Evolutionary conservation across 1,140 invertebrate genomes (phyloP).

Genomic region (Wiebesia pumilae): DNA sequence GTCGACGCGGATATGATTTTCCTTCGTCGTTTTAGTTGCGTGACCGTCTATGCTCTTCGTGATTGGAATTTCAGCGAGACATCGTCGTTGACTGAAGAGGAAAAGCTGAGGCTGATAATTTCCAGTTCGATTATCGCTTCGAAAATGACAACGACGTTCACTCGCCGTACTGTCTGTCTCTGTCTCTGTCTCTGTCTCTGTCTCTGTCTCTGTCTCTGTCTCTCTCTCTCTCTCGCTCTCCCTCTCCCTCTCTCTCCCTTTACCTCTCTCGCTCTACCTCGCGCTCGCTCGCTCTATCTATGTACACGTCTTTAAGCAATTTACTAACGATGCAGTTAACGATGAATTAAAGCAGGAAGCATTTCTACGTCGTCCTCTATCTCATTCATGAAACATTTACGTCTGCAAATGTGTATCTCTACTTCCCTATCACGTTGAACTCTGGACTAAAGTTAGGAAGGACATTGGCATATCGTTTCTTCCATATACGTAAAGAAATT

Average conservation of each 20-base stretch:
- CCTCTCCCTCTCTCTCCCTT: neutral
- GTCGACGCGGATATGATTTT: neutral
- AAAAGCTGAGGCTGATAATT: constrained; percentile 35
- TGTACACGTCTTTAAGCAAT: neutral
- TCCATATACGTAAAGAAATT: too few species aligned
- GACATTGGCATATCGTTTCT: too few species aligned
- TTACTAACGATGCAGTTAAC: neutral
- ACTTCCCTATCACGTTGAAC: too few species aligned
- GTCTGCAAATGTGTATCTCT: too few species aligned
- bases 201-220: too few species aligned
- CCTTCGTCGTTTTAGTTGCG: neutral
- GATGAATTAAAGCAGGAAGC: neutral
- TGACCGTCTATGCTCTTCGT: neutral
- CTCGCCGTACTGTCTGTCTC: neutral
- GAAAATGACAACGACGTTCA: neutral
- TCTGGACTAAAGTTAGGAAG: too few species aligned
- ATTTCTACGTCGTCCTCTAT: neutral
- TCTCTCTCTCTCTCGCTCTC: too few species aligned
- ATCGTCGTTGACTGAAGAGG: neutral
- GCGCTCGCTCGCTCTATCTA: neutral
- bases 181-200: neutral
- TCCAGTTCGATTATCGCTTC: constrained; percentile 29
- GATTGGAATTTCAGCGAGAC: constrained; percentile 34
- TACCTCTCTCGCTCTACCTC: too few species aligned
- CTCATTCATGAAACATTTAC: too few species aligned